phyloP scores from a whole-genome alignment of 1,140 invertebrate species.

The Geopemphigus sp. region DNA sequence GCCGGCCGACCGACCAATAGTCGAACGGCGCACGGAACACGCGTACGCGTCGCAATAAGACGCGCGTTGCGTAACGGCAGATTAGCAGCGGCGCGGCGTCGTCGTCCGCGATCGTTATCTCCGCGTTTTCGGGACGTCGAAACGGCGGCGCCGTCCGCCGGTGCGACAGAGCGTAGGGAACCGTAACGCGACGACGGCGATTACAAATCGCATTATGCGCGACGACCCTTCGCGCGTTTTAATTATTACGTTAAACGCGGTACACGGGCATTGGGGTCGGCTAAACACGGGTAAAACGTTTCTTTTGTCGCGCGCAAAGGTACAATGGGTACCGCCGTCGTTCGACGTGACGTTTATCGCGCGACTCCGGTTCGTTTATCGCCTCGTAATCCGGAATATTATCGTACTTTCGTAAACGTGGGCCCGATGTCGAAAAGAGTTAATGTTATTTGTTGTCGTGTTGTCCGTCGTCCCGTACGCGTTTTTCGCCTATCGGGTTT shows the following conservation, averaged over 20 bases:
- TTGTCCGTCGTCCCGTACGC: too few relatives aligned
- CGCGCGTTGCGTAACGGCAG: background rate
- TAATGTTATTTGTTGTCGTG: background rate
- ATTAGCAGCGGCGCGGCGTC: too few relatives aligned
- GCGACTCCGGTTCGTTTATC: background rate
- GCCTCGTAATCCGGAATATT: too few relatives aligned
- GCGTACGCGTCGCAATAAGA: background rate
- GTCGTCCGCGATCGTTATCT: conserved; percentile 19
- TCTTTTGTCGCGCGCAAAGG: background rate
- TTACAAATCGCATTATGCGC: background rate
- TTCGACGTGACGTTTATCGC: background rate
- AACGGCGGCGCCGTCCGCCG: too few relatives aligned
- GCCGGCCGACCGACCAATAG: too few relatives aligned
- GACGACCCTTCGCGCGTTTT: background rate
- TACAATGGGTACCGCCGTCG: background rate
- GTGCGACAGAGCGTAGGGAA: too few relatives aligned
- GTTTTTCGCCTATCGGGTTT: too few relatives aligned
- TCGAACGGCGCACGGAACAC: too few relatives aligned
- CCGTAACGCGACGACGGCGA: background rate
- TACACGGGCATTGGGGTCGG: conserved; percentile 12
- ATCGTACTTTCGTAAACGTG: background rate
- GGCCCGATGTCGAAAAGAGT: conserved; percentile 9
- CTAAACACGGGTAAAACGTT: conserved; percentile 1
- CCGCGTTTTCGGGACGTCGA: background rate
- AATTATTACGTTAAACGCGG: conserved; percentile 17